Evolutionary conservation across 2,888 invertebrate species (phyloP).

Genomic region (Cosmopolites sordidus): DNA sequence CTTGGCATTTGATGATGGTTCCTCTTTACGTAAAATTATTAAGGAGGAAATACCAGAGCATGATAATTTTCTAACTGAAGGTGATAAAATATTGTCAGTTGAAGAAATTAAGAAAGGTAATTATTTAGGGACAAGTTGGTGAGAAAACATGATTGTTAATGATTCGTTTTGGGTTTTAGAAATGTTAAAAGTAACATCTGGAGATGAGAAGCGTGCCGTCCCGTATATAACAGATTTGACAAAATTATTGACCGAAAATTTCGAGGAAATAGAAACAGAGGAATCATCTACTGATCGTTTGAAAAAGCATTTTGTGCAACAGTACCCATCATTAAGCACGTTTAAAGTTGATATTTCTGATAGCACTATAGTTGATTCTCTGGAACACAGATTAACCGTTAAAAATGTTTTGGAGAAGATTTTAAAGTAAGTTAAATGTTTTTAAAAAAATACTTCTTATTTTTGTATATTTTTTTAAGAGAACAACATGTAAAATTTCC

Average conservation of each 20-base stretch:
- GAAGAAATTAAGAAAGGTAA: slow-evolving; percentile 34
- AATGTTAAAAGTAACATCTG: slow-evolving; percentile 25
- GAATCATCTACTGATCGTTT: slow-evolving; percentile 38
- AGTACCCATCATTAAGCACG: slow-evolving; percentile 35
- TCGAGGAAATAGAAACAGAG: slow-evolving; percentile 31
- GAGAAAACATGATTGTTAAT: not conserved
- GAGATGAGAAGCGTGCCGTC: slow-evolving; percentile 30
- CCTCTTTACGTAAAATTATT: not conserved
- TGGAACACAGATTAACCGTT: slow-evolving; percentile 19
- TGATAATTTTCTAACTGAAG: not conserved
- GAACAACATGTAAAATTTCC: not conserved
- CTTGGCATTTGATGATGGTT: slow-evolving; percentile 12
- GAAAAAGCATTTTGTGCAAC: slow-evolving; percentile 41
- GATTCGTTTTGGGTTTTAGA: slow-evolving; percentile 23
- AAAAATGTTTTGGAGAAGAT: slow-evolving; percentile 23
- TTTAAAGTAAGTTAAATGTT: not conserved
- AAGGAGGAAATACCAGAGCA: not conserved
- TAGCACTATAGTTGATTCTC: slow-evolving; percentile 19
- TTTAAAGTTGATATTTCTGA: slow-evolving; percentile 27
- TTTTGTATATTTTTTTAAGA: not conserved
- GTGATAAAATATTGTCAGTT: slow-evolving; percentile 21
- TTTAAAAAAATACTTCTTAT: not conserved
- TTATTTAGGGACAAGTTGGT: slow-evolving; percentile 1
- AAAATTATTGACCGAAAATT: slow-evolving; percentile 31
- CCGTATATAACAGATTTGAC: slow-evolving; percentile 37